These are phyloP conservation scores for Macroramphosus scolopax DNA, from an alignment of 2,797 vertebrate species.

Conservation along the genomic window DNA sequence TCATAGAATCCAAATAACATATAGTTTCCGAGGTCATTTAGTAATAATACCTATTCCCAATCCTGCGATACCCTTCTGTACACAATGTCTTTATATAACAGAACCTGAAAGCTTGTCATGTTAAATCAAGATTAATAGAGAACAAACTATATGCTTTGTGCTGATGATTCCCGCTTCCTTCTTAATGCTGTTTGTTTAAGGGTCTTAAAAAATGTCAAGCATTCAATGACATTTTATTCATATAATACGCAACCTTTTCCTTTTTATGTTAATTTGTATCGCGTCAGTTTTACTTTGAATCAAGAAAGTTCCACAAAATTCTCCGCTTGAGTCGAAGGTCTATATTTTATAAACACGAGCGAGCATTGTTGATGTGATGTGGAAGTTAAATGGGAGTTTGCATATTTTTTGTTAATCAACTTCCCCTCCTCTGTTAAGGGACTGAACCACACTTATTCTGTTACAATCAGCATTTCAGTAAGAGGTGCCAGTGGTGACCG, in stretches of 20 bases:
- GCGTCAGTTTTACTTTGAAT: constrained; percentile 19
- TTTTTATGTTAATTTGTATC: constrained; percentile 16
- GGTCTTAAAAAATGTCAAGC: not conserved
- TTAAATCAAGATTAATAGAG: not conserved
- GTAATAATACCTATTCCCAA: too few species aligned
- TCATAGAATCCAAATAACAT: too few species aligned
- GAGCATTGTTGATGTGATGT: constrained; percentile 10
- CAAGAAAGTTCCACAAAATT: constrained; percentile 31
- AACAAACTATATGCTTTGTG: not conserved
- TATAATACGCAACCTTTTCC: constrained; percentile 12
- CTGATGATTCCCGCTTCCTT: not conserved
- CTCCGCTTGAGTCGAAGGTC: too few species aligned
- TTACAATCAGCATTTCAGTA: constrained; percentile 24
- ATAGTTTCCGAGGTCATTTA: too few species aligned
- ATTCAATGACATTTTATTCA: not conserved
- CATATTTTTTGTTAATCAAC: constrained; percentile 7
- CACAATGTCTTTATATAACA: too few species aligned
- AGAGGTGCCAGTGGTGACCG: constrained; percentile 50
- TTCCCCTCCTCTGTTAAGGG: too few species aligned
- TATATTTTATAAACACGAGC: constrained; percentile 6
- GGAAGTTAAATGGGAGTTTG: too few species aligned
- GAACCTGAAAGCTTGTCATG: not conserved
- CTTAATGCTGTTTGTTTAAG: not conserved
- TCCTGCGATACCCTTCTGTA: too few species aligned
- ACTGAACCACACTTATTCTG: constrained; percentile 25